Conservation (phyloP, 2,888 invertebrate genomes). For the Nomada flava region DNA sequence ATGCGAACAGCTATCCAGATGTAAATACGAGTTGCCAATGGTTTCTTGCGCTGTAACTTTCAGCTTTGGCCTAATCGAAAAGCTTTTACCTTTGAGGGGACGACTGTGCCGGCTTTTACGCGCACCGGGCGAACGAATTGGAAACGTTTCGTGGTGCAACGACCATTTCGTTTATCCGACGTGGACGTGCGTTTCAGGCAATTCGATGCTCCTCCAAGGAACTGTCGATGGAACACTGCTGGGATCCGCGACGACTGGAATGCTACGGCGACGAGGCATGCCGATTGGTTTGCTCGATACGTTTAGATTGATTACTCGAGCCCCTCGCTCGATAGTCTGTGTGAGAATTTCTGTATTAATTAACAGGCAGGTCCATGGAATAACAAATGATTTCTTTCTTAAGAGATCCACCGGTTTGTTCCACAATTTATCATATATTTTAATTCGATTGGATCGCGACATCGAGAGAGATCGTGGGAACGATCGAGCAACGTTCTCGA, state of each 20-base stretch:
- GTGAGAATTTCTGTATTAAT: not conserved
- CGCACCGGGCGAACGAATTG: conserved; percentile 24
- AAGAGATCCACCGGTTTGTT: too few relatives aligned
- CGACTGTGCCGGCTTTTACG: conserved; percentile 8
- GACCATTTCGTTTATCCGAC: conserved; percentile 20
- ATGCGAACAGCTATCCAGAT: conserved; percentile 30
- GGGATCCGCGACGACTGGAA: conserved; percentile 20
- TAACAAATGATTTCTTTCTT: not conserved
- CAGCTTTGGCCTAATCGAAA: conserved; percentile 21
- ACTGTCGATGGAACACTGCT: conserved; percentile 8
- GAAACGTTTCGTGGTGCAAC: conserved; percentile 40
- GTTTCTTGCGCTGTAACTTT: conserved; percentile 16
- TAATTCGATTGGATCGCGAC: not conserved
- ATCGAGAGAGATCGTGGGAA: conserved; percentile 61
- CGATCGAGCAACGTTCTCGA: conserved; percentile 35
- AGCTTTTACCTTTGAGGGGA: conserved; percentile 23
- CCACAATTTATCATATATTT: too few relatives aligned
- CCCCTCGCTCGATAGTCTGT: conserved; percentile 16
- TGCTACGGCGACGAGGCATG: conserved; percentile 11
- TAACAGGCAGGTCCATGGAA: not conserved
- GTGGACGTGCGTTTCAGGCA: conserved; percentile 17
- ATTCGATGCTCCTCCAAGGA: conserved; percentile 15
- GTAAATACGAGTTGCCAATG: conserved; percentile 31
- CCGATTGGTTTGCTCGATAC: conserved; percentile 23
- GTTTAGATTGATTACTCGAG: not conserved